Conservation (phyloP, 2,113 vertebrate genomes). For the Columbina picui region DNA sequence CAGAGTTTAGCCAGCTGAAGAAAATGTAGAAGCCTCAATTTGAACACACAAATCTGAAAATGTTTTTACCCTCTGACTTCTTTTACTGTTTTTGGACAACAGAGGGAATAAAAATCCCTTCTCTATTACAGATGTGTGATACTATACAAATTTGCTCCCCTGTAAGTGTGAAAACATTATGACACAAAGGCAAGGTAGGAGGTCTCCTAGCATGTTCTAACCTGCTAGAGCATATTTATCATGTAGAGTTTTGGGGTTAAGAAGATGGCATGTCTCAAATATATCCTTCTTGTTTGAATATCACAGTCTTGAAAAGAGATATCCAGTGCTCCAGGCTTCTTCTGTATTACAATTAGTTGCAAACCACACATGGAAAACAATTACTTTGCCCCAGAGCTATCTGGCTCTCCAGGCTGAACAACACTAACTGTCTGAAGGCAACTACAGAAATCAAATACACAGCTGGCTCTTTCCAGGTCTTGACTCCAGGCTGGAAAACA, state of each 20-base stretch:
- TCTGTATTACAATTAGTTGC: constrained; percentile 38
- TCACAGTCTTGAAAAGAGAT: not conserved
- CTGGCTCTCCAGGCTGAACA: constrained; percentile 29
- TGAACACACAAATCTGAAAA: not conserved
- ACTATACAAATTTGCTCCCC: not conserved
- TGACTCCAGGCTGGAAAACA: constrained; percentile 18
- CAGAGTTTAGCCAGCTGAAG: not conserved
- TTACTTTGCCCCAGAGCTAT: constrained; percentile 36
- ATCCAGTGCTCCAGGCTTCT: not conserved
- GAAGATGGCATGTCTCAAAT: not conserved
- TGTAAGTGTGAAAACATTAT: not conserved
- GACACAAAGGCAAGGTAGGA: not conserved
- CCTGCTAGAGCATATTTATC: not conserved
- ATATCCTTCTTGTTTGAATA: not conserved
- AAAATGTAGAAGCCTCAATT: not conserved
- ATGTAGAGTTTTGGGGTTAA: not conserved
- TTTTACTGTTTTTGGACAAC: not conserved
- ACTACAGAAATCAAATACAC: constrained; percentile 8
- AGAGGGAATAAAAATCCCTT: not conserved
- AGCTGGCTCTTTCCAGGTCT: constrained; percentile 26
- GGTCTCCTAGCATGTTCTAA: not conserved
- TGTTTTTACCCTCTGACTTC: not conserved
- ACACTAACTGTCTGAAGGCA: not conserved
- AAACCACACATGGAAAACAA: not conserved
- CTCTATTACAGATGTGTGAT: not conserved